These are phyloP conservation scores for Drosophila pseudotakahashii DNA, from an alignment of 2,888 invertebrate species.

Conservation along the genomic window DNA sequence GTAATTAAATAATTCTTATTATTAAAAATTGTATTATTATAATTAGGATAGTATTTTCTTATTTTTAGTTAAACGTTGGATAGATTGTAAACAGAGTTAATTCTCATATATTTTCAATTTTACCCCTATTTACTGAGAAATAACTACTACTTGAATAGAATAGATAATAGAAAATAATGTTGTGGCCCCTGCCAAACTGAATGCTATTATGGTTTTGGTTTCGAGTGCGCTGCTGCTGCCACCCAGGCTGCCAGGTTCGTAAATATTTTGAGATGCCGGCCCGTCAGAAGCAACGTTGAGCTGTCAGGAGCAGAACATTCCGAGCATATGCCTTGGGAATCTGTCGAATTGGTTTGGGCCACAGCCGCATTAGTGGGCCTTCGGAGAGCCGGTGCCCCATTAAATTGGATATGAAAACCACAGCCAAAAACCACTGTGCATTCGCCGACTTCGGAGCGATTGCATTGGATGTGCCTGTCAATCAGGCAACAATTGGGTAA, in stretches of 20 bases:
- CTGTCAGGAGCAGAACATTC: constrained; percentile 30
- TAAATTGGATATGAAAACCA: constrained; percentile 34
- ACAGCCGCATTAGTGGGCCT: constrained; percentile 11
- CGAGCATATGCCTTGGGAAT: neutral
- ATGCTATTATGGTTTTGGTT: neutral
- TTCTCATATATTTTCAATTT: too few species aligned
- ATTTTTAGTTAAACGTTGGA: too few species aligned
- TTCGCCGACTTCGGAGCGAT: constrained; percentile 1
- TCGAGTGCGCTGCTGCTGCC: neutral
- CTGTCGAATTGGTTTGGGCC: neutral
- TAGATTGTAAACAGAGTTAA: too few species aligned
- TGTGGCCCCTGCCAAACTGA: too few species aligned
- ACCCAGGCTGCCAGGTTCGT: neutral
- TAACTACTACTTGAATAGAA: too few species aligned
- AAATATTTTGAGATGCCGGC: neutral
- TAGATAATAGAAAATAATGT: too few species aligned
- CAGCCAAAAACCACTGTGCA: constrained; percentile 28
- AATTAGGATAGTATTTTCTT: too few species aligned
- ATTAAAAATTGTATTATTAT: too few species aligned
- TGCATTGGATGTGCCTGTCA: constrained; percentile 30
- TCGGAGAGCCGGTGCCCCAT: constrained; percentile 3
- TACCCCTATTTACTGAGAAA: too few species aligned
- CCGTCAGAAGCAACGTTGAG: too few species aligned
- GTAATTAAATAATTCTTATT: too few species aligned
- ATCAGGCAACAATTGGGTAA: constrained; percentile 45